Percentiles rank a stretch among this genome's conserved stretches.
phyloP scores from a whole-genome alignment of 2,797 vertebrate genomes.

The Poecilia picta region DNA sequence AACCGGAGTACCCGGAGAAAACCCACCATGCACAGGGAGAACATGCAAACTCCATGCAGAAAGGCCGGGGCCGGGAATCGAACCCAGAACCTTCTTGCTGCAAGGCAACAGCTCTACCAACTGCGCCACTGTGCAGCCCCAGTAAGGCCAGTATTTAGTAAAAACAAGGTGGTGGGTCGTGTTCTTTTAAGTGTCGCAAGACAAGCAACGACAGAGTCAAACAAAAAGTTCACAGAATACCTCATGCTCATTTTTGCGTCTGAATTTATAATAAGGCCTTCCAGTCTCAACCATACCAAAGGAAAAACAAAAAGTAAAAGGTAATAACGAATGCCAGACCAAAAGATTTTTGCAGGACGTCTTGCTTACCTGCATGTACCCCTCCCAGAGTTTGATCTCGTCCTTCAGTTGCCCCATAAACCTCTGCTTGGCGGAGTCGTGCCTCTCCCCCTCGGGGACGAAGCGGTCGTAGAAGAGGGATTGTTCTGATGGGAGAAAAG shows the following conservation, averaged over 20 bases:
- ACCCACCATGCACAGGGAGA: too few relatives aligned
- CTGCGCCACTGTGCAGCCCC: too few relatives aligned
- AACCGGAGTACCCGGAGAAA: too few relatives aligned
- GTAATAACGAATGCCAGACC: not conserved
- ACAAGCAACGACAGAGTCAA: not conserved
- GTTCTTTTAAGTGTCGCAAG: not conserved
- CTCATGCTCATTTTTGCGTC: not conserved
- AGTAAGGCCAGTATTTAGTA: too few relatives aligned
- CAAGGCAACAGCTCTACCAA: too few relatives aligned
- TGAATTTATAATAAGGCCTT: not conserved
- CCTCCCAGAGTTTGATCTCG: constrained; percentile 77
- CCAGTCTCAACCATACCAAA: not conserved
- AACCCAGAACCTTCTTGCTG: too few relatives aligned
- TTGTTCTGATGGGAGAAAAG: constrained; percentile 35
- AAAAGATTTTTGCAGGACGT: not conserved
- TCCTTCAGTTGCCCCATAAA: constrained; percentile 51
- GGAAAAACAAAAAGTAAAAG: not conserved
- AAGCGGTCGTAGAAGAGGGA: constrained; percentile 66
- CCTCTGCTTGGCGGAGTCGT: constrained; percentile 70
- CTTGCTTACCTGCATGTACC: constrained; percentile 50
- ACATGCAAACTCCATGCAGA: too few relatives aligned
- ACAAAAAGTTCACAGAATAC: not conserved
- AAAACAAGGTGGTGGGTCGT: not conserved
- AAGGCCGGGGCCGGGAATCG: too few relatives aligned
- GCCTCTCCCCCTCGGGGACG: constrained; percentile 75